Evolutionary conservation across 2,888 invertebrate species (phyloP), one percentile per base, ranked within the genome.

Genomic region (Andrena trimmerana): DNA sequence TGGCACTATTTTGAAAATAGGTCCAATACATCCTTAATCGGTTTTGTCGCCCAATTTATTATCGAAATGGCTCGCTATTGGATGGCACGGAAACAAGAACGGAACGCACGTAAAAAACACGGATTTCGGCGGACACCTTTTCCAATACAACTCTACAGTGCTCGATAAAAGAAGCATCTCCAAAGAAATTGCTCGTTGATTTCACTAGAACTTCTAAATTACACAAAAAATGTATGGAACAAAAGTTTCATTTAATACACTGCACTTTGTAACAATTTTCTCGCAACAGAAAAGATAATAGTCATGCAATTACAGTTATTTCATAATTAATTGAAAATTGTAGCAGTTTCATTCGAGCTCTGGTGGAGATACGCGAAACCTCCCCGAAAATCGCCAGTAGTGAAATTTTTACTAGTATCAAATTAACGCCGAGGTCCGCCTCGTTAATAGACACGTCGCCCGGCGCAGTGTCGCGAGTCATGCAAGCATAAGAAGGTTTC

Each of bases 401-500:
- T 42, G 42, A 42, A 42, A 16, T 42, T 7, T 57, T 57, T 10
- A 27, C 1, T 57, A 24, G 13, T 1, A 57, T 10, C 10, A 42
- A 65, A 65, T 7, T 27, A 65, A 24, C 42, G 8, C 4, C 57
- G 57, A 20, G n/a, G 20, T 42, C 2, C 57, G 3, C 24, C 10
- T 27, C 27, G 66, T 81, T 84, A 71, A 87, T 76, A 74, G 70
- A 81, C 66, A 50, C 20, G 76, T 68, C 63, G 54, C 68, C 57
- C 66, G 42, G 60, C 70, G 77, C 67, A 31, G 76, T 77, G 65
- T 79, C 57, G 60, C 69, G 77, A 76, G 76, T 81, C 83, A 84
- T 82, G 83, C 83, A 76, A 85, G 85, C 85, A 82, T 81, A 88
- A 84, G 86, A 84, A 84, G 85, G 78, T 79, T 79, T 75, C 76